Evolutionary conservation across 2,888 invertebrate genomes (phyloP), one percentile per base, ranked within the genome.

Genomic region (Augiades crinisus): DNA sequence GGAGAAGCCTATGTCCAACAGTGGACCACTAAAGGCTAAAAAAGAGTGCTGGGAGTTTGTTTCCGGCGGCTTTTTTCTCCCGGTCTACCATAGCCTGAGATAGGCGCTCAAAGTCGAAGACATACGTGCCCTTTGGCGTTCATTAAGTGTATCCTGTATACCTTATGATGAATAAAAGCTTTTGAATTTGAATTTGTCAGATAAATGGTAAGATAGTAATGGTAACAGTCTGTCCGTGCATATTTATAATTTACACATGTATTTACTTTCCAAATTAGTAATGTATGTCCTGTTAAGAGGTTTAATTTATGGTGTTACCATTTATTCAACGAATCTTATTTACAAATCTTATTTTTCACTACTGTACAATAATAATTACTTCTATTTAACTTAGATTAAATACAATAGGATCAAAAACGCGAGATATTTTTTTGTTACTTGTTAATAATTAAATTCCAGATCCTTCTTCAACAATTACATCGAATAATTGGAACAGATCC

Each of bases 351-450:
- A 49, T 41, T 1, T 19, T 34, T 37, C 46, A 56, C 49, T 34
- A 49, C 47, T 56, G 49, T 53, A 56, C 55, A 55, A 16, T 34
- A 37, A 44, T 16, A 43, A 14, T 44, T 30, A 37, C 13, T 24
- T 21, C 44, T 55, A 51, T 10, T 6, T 38, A 19, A 40, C 44
- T 47, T 47, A 56, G 55, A 59, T 58, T 58, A 58, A 57, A 60
- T n/a, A n/a, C n/a, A n/a, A n/a, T 56, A 47, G 51, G 37, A 27
- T 43, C 16, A 43, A 31, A 41, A 17, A 27, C 27, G 31, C 17
- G n/a, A n/a, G n/a, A n/a, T n/a, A n/a, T n/a, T n/a, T 43, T 43
- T 43, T 30, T 16, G 12, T 17, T 8, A 43, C 43, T 10, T 30
- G 31, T 30, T 30, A 30, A 30, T 10, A 12, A 30, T 12, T 30